Evolutionary conservation across 2,888 invertebrate genomes (phyloP), one percentile per base, ranked within the genome.

Genomic region (Bellardia pandia): DNA sequence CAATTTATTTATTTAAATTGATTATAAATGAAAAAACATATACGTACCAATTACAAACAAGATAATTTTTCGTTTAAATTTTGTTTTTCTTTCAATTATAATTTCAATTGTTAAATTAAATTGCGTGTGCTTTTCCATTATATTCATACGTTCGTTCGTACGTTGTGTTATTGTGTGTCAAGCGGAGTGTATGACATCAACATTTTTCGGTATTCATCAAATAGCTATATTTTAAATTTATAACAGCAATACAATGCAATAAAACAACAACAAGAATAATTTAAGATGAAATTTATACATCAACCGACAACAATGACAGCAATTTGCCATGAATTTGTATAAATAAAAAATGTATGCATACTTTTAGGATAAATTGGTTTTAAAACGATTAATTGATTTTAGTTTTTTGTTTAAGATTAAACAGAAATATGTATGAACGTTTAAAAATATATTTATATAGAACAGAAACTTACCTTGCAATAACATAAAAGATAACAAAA

Each of bases 401-500:
- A 9, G 16, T 40, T 16, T 9, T 9, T n/a, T n/a, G 2, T 2
- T 33, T 60, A 68, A 42, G n/a, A 60, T 37, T 42, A 7, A 13
- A 37, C 14, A 58, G 13, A 45, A 69, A 69, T 51, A 33, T 5
- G 37, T 60, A 80, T 80, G 58, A 64, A 64, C 30, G 42, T 56
- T 60, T 30, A 51, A 62, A 51, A 14, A 58, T 11, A 8, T n/a
- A 51, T 37, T 14, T 14, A 14, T 23, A 23, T 23, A 23, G 4
- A 33, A 72, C 14, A 37, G 16, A 16, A 13, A 85, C 87, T 87
- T 85, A 87, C 87, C 87, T 85, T 85, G 87, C 16, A 82, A 58
- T 78, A 87, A 78, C 62, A 82, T 66, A 79, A 87, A 78, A 45
- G 58, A 75, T 42, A 75, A 51, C 37, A 87, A 71, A 71, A 85